Conservation (phyloP, 2,888 invertebrate species). For the Athalia circularis region DNA sequence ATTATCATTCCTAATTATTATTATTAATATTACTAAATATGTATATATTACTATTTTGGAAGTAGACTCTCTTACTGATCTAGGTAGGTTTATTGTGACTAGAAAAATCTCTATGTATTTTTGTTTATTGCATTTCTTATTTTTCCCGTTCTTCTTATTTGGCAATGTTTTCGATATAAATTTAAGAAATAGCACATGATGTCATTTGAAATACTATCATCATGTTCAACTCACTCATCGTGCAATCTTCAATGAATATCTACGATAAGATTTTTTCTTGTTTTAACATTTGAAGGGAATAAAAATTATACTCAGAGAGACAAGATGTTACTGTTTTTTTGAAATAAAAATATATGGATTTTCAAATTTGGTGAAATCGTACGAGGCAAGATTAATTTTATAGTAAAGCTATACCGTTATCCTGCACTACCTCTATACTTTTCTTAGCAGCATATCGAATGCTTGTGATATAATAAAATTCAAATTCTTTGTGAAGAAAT, state of each 20-base stretch:
- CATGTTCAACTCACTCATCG: conserved; percentile 7
- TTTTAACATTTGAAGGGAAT: background rate
- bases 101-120: conserved; percentile 62
- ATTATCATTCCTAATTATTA: conserved; percentile 47
- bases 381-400: too few relatives aligned
- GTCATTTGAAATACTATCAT: conserved; percentile 22
- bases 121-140: conserved; percentile 48
- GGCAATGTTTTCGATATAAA: conserved; percentile 69
- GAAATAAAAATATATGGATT: too few relatives aligned
- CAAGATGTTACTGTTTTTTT: background rate
- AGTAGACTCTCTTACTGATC: conserved; percentile 52
- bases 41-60: conserved; percentile 54
- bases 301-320: background rate
- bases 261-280: background rate
- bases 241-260: background rate
- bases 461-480: too few relatives aligned
- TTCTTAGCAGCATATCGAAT: too few relatives aligned
- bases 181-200: conserved; percentile 65
- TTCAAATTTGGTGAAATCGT: too few relatives aligned
- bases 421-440: too few relatives aligned
- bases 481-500: too few relatives aligned
- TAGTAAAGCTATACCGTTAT: background rate
- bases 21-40: conserved; percentile 23
- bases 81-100: conserved; percentile 63
- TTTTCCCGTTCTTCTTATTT: conserved; percentile 48